A percentile compares a stretch with the other conserved stretches of the same genome.
phyloP scores from a whole-genome alignment of 2,888 invertebrate species.

The Diachrysia chrysitis region DNA sequence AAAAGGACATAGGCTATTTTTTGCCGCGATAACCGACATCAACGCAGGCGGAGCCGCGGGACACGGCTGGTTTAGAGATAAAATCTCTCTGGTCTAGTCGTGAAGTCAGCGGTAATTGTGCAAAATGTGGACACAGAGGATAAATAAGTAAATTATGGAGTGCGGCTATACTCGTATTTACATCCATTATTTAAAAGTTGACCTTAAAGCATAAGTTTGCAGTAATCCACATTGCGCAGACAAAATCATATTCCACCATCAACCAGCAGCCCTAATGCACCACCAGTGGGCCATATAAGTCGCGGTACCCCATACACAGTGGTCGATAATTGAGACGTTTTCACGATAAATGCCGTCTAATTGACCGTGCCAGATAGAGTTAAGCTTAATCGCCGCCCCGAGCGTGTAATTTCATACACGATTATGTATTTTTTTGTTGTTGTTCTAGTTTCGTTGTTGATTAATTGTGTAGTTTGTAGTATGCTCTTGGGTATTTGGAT shows the following conservation, averaged over 20 bases:
- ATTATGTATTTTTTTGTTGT: slow-evolving; percentile 60
- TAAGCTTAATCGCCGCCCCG: slow-evolving; percentile 64
- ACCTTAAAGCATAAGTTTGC: too few species aligned
- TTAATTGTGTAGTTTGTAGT: slow-evolving; percentile 59
- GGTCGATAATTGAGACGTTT: slow-evolving; percentile 76
- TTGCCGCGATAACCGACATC: too few species aligned
- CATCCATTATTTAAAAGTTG: too few species aligned
- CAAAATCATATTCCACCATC: not conserved
- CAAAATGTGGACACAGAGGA: too few species aligned
- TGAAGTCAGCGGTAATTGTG: too few species aligned
- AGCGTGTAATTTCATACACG: slow-evolving; percentile 71
- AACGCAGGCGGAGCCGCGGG: too few species aligned
- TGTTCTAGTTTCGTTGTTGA: slow-evolving; percentile 70
- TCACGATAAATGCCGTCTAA: slow-evolving; percentile 72
- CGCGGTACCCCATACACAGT: slow-evolving; percentile 41
- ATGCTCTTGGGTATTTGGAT: not conserved
- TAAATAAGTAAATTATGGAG: too few species aligned
- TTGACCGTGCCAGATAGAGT: slow-evolving; percentile 67
- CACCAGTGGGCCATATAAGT: slow-evolving; percentile 42
- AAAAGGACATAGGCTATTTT: too few species aligned
- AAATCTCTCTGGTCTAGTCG: too few species aligned
- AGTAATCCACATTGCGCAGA: too few species aligned
- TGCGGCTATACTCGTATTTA: too few species aligned
- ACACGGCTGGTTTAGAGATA: too few species aligned
- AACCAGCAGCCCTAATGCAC: slow-evolving; percentile 24